Conservation (phyloP, 2,888 invertebrate species). For the Agriopis aurantiaria region DNA sequence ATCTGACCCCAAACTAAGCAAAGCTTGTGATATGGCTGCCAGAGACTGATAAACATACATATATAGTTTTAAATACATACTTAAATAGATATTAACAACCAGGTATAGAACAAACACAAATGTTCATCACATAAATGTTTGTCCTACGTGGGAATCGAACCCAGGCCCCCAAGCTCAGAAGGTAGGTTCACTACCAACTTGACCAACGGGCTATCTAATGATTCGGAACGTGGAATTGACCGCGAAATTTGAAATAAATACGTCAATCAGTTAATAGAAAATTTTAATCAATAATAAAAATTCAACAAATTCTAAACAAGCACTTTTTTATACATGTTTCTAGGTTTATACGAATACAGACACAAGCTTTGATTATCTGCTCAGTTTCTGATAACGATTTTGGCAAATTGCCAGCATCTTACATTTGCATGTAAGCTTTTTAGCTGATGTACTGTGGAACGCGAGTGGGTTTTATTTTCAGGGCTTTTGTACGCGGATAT, state of each 20-base stretch:
- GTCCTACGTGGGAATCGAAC: no score
- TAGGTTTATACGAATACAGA: slow-evolving; percentile 13
- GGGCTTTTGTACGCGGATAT: slow-evolving; percentile 50
- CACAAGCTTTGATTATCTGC: slow-evolving; percentile 1
- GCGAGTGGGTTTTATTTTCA: slow-evolving; percentile 53
- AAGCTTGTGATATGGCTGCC: no score
- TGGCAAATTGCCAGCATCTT: slow-evolving; percentile 68
- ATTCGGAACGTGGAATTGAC: not conserved
- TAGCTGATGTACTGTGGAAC: slow-evolving; percentile 58
- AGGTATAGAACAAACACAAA: no score
- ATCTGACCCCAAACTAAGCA: no score
- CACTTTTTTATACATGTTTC: slow-evolving; percentile 7
- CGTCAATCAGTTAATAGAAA: not conserved
- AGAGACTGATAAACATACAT: no score
- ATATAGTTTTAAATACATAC: no score
- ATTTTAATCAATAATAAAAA: slow-evolving; percentile 8
- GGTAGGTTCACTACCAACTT: no score
- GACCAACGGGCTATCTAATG: no score
- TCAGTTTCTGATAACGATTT: slow-evolving; percentile 34
- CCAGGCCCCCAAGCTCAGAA: no score
- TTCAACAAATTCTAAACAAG: not conserved
- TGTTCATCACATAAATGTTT: no score
- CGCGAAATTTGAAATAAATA: slow-evolving; percentile 5
- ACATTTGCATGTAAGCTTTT: slow-evolving; percentile 47
- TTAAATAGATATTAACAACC: no score